These are phyloP conservation scores for Ispidina picta DNA, from an alignment of 2,797 vertebrate species.

Conservation along the genomic window DNA sequence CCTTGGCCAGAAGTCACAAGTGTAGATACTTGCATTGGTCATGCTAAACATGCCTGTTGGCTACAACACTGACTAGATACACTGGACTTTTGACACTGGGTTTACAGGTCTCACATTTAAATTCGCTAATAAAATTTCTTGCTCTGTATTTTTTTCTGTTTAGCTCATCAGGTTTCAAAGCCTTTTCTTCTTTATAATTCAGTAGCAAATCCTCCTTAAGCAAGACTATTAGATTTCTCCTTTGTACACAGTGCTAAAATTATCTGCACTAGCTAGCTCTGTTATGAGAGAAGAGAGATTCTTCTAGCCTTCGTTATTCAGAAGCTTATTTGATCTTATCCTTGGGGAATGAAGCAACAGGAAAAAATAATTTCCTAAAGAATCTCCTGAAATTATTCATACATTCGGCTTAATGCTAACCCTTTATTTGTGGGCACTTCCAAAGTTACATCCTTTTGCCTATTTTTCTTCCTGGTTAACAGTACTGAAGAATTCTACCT, in stretches of 20 bases:
- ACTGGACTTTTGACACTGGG: neutral
- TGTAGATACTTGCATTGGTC: neutral
- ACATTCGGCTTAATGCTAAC: neutral
- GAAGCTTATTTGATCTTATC: slow-evolving; percentile 47
- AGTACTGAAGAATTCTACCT: neutral
- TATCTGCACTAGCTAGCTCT: neutral
- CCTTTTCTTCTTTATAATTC: neutral
- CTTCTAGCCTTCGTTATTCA: neutral
- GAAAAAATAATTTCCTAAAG: slow-evolving; percentile 37
- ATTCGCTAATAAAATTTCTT: neutral
- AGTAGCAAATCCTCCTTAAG: slow-evolving; percentile 22
- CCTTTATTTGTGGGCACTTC: neutral
- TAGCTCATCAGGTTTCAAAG: slow-evolving; percentile 17
- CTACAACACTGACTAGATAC: neutral
- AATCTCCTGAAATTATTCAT: neutral
- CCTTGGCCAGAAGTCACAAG: neutral
- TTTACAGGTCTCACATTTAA: neutral
- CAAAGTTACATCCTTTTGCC: neutral
- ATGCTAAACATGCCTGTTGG: fast-evolving
- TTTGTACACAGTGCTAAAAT: neutral
- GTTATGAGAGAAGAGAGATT: slow-evolving; percentile 7
- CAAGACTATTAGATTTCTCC: neutral
- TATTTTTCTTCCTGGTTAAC: neutral
- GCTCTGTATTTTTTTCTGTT: neutral
- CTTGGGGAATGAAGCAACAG: slow-evolving; percentile 24